Base-by-base conservation (phyloP, 53 echinoderm and acorn worm species). In the Astropecten irregularis region DNA sequence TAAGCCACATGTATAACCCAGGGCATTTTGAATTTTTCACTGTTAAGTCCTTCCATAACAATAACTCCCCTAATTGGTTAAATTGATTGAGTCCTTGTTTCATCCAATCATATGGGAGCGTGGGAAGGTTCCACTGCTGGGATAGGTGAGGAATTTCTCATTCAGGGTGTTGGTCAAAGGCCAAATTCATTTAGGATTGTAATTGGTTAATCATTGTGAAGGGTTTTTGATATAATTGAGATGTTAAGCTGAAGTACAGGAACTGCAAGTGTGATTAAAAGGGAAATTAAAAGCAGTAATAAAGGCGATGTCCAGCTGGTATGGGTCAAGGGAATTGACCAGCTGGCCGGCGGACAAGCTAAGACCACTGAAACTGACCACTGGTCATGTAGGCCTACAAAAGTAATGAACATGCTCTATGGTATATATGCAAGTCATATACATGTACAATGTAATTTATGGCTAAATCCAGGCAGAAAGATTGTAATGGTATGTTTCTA, bases 21-120 rank as follows among this genome's bases (percentile, higher is more conserved):
- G 11, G 42, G 42, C 42, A 42, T 6, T 42, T 42, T 42, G 6
- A 6, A 42, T 42, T 8, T 42, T 42, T 11, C 42, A 42, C 42
- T 42, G 42, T 8, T 8, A 42, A 8, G 6, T 34, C 72, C 72
- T 72, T 34, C 34, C 20, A 28, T 0, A 18, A 54, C 72, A 72
- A 72, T 53, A 33, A 52, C 72, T 52, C 72, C 72, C 72, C 72
- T 72, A 72, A 72, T 72, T 51, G 72, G 31, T 72, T 72, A 54
- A 53, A 52, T 72, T 51, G 35, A 51, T 52, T 20, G 19, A 19
- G 2, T 20, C 20, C 11, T 4, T 4, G 13, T 14, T 51, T 35
- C 16, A 34, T 31, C 72, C 20, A 33, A 23, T 33, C 34, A n/a
- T 29, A 54, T 49, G 30, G 53, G 33, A 53, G 34, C 35, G n/a